Conservation (phyloP, 2,888 invertebrate genomes). For the Furcula furcula region DNA sequence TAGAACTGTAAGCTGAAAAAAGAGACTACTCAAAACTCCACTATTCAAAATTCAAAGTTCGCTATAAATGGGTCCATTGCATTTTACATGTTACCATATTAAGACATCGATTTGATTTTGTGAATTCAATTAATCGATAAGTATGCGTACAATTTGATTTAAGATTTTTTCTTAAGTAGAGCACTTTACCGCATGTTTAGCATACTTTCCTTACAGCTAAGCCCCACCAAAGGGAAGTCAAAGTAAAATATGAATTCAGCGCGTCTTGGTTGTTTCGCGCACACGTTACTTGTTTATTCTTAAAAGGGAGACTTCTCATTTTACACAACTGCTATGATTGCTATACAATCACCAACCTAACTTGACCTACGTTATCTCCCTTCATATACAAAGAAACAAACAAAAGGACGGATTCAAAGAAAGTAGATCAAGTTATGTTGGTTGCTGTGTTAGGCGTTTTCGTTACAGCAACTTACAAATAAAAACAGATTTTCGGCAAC, state of each 20-base stretch:
- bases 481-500: conserved; percentile 62
- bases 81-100: too few relatives aligned
- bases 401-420: conserved; percentile 21
- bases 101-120: too few relatives aligned
- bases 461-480: conserved; percentile 53
- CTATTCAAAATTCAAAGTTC: too few relatives aligned
- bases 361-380: conserved; percentile 36
- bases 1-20: too few relatives aligned
- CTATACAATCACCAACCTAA: conserved; percentile 60
- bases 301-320: conserved; percentile 77
- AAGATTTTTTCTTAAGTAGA: too few relatives aligned
- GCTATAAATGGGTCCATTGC: too few relatives aligned
- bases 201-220: conserved; percentile 38
- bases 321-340: conserved; percentile 78
- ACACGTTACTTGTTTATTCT: conserved; percentile 81
- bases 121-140: too few relatives aligned
- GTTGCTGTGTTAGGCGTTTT: conserved; percentile 53
- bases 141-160: too few relatives aligned
- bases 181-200: conserved; percentile 30
- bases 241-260: conserved; percentile 76
- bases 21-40: too few relatives aligned
- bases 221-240: conserved; percentile 51
- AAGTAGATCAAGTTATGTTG: conserved; percentile 40
- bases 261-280: conserved; percentile 72
- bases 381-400: conserved; percentile 14